phyloP scores from a whole-genome alignment of 2,113 vertebrate genomes.

The Gambusia holbrooki region DNA sequence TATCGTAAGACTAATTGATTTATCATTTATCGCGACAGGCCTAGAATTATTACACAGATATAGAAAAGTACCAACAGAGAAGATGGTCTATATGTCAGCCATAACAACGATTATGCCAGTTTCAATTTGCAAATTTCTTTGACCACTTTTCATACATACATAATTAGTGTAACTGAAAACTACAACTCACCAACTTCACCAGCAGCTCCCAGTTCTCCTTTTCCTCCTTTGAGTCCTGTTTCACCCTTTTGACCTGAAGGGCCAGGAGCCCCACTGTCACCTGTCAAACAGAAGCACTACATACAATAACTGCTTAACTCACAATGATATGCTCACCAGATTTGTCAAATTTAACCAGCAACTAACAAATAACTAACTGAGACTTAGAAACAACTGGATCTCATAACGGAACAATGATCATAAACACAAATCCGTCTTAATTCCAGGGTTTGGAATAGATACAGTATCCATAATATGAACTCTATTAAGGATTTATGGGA shows the following conservation, averaged over 20 bases:
- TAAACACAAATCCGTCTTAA: too few species aligned
- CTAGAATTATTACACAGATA: neutral
- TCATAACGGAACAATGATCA: neutral
- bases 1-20: too few species aligned
- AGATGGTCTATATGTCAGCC: neutral
- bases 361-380: neutral
- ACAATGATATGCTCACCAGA: neutral
- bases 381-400: neutral
- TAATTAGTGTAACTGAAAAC: neutral
- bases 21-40: too few species aligned
- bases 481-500: too few species aligned
- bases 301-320: neutral
- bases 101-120: too few species aligned
- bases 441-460: too few species aligned
- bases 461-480: too few species aligned
- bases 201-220: constrained; percentile 44
- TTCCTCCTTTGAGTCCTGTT: constrained; percentile 44
- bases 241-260: constrained; percentile 46
- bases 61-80: neutral
- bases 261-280: constrained; percentile 39
- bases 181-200: constrained; percentile 28
- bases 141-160: neutral
- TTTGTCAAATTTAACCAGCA: neutral
- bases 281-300: constrained; percentile 22
- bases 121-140: neutral